A percentile compares a stretch with the other conserved stretches of the same genome.
These are phyloP conservation scores for Deilephila elpenor DNA, from an alignment of 2,888 invertebrate species.

Conservation along the genomic window DNA sequence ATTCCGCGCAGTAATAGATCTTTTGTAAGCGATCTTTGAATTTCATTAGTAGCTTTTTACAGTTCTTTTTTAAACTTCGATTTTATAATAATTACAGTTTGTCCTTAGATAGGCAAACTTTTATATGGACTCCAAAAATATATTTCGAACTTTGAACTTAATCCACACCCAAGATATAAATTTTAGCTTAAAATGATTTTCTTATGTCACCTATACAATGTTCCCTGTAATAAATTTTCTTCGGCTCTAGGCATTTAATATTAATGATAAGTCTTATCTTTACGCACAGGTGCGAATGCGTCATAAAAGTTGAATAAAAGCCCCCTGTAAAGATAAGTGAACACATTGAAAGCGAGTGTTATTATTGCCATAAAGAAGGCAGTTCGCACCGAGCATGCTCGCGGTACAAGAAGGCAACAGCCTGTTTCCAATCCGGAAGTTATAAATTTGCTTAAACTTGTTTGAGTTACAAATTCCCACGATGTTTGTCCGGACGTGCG, in stretches of 20 bases:
- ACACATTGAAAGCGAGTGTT: constrained; percentile 9
- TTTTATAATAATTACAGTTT: too few species aligned
- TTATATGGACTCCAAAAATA: too few species aligned
- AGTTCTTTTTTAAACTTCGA: too few species aligned
- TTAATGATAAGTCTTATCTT: constrained; percentile 26
- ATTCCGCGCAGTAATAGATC: too few species aligned
- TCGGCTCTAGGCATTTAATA: constrained; percentile 3
- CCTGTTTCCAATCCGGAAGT: constrained; percentile 72
- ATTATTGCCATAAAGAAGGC: constrained; percentile 16
- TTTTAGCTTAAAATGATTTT: too few species aligned
- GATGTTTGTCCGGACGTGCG: constrained; percentile 82
- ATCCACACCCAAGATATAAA: too few species aligned
- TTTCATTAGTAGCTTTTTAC: too few species aligned
- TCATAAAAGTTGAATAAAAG: constrained; percentile 24
- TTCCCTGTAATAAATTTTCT: not conserved
- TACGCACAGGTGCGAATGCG: constrained; percentile 22
- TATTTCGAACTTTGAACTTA: too few species aligned
- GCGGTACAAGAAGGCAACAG: constrained; percentile 48
- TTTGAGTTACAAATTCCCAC: constrained; percentile 79
- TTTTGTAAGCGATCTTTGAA: too few species aligned
- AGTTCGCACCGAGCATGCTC: not conserved
- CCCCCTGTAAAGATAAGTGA: constrained; percentile 10
- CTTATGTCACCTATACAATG: not conserved
- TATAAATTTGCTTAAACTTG: constrained; percentile 82
- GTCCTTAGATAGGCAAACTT: too few species aligned